Evolutionary conservation across 2,113 vertebrate genomes (phyloP).

Genomic region (Atlantisia rogersi): DNA sequence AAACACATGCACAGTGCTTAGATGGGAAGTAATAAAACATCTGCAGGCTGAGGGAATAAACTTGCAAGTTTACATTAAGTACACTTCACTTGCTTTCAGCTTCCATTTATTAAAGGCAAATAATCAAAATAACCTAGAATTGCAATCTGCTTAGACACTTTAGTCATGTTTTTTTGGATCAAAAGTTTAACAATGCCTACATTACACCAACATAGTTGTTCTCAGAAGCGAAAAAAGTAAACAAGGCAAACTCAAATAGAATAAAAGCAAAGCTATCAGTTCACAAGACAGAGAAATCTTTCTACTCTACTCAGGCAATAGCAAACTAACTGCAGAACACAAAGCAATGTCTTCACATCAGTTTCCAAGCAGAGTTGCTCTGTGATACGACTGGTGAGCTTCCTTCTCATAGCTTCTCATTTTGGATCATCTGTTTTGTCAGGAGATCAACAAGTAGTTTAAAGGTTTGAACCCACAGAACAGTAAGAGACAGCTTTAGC

Average conservation of each 20-base stretch:
- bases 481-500: not conserved
- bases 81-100: not conserved
- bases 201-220: not conserved
- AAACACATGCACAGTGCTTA: not conserved
- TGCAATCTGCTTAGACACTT: not conserved
- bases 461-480: not conserved
- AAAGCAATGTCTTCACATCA: not conserved
- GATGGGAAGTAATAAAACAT: not conserved
- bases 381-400: not conserved
- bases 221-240: not conserved
- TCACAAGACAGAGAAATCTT: not conserved
- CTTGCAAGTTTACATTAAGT: not conserved
- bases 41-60: not conserved
- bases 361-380: not conserved
- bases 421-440: not conserved
- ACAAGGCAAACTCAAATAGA: not conserved
- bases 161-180: not conserved
- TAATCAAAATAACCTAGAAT: not conserved
- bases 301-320: not conserved
- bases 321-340: not conserved
- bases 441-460: not conserved
- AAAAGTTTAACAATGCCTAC: not conserved
- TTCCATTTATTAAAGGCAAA: not conserved
- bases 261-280: not conserved
- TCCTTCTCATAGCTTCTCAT: not conserved